Base-by-base conservation (phyloP, 2,888 invertebrate genomes). In the Blastobasis adustella region DNA sequence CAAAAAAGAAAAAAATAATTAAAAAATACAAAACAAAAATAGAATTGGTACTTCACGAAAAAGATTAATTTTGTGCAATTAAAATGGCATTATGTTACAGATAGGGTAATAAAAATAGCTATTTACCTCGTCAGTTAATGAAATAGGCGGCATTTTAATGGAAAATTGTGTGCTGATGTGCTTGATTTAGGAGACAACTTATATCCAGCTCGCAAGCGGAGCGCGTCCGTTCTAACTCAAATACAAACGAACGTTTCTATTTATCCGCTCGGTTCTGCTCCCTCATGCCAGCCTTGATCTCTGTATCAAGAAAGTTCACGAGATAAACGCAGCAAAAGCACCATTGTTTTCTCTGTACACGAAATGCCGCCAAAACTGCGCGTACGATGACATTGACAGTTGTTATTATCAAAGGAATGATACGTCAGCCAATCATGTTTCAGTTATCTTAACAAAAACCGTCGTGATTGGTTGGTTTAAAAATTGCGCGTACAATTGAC, bases 91-190 rank as follows among this genome's bases (percentile, higher is more conserved):
- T 37, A n/a, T 36, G 46, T 2, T 8, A 36, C 4, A 9, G n/a
- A 23, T 7, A 49, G 23, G 37, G n/a, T 49, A 9, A 42, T 6
- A 38, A 43, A 46, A 43, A 9, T 44, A 39, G 10, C 37, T 49
- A 73, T 65, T 72, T 69, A 88, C 89, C 75, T 86, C 83, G 45
- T 80, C 73, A n/a, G 78, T 77, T 56, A 87, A 70, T 38, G 88
- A 81, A 56, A 89, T 75, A 50, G 89, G 89, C 58, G 89, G 89
- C 89, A 89, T 89, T 55, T 62, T 65, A 48, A 46, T 45, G 45
- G 38, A 45, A 52, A 48, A 55, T 49, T 46, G 23, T 23, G 23
- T 51, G 54, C 54, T 49, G 49, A 51, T 49, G 54, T 46, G 54
- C 45, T 56, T 43, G 49, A 53, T 44, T 48, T 9, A 47, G 37